Evolutionary conservation across 1,140 invertebrate species (phyloP), one percentile per base, ranked within the genome.

Genomic region (Vanessa atalanta): DNA sequence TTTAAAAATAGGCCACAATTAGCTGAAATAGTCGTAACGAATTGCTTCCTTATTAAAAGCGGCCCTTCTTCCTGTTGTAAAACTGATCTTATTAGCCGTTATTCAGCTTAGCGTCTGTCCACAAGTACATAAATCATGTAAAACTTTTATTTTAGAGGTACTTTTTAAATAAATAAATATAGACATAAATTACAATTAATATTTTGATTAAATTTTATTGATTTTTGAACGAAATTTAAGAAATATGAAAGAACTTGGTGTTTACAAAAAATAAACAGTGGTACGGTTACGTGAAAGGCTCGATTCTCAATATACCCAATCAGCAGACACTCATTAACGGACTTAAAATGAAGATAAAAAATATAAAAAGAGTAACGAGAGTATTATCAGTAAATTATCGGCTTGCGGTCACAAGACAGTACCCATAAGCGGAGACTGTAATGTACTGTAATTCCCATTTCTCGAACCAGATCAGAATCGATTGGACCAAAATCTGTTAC

Each of bases 301-400:
- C 68, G 65, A 47, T 47, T 8, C 31, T 60, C 64, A 70, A 55
- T 67, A 63, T 47, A 72, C 60, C 79, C 80, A 86, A 81, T 85
- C 68, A 53, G 61, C 81, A 82, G 75, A 75, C 69, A 61, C 76
- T 70, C 70, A 80, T 73, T 77, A 76, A 65, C 66, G 75, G 64
- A 68, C 50, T 81, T 72, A 73, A 80, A 80, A 70, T 70, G 77
- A 79, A 76, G 73, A 71, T 75, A 79, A 81, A 85, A 84, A 80
- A 81, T 74, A 63, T 50, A 64, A 83, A 79, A 76, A 72, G 64
- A 76, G 79, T 79, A 81, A 80, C 69, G 78, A 68, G 81, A 72
- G 75, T 83, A 81, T 84, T 88, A 85, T 81, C 79, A 77, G 83
- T 81, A 85, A 88, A 86, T 88, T 85, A 84, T 84, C 76, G 78